Evolutionary conservation across 2,113 vertebrate species (phyloP), one percentile per base, ranked within the genome.

Genomic region (Gobio gobio): DNA sequence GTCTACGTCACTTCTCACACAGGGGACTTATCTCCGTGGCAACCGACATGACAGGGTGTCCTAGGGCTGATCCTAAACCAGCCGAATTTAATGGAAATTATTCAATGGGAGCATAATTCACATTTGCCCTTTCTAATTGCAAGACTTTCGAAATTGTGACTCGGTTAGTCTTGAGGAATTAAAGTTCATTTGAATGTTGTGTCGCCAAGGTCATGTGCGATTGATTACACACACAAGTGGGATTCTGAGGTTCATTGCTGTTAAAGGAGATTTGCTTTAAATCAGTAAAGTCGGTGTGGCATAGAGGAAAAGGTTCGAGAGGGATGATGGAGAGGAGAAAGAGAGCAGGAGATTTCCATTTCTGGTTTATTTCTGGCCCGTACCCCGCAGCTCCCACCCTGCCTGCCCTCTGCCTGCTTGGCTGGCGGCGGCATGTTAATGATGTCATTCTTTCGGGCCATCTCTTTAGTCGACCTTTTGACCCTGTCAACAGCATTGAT

Each of bases 1-100:
- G 86, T 87, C 87, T 43, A 78, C 86, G 87, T 93, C 91, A 90
- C 90, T 91, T 86, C 92, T 94, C 88, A 64, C 40, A 87, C 82
- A 12, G 79, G 89, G 78, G 89, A 91, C 82, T 90, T 83, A 90
- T 93, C 92, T 92, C 93, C 91, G 64, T 92, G 91, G 91, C 91
- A 93, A 94, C 93, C 80, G 82, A 88, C 89, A 88, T 90, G 54
- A 7, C 78, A 51, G 24, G 47, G 54, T 10, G 26, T 40, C 33
- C 13, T 24, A 73, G 29, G 10, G 51, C 64, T 85, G 63, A 72
- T 79, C 24, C 61, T 80, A 89, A 68, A 70, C 26, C 45, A 51
- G 22, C 22, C 80, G 87, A 91, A 92, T 89, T 92, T 85, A 91
- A 91, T 84, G 89, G 86, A 90, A 36, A 51, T 54, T 54, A 83